These are phyloP conservation scores for Nomada flava DNA, from an alignment of 2,888 invertebrate species.

Conservation along the genomic window DNA sequence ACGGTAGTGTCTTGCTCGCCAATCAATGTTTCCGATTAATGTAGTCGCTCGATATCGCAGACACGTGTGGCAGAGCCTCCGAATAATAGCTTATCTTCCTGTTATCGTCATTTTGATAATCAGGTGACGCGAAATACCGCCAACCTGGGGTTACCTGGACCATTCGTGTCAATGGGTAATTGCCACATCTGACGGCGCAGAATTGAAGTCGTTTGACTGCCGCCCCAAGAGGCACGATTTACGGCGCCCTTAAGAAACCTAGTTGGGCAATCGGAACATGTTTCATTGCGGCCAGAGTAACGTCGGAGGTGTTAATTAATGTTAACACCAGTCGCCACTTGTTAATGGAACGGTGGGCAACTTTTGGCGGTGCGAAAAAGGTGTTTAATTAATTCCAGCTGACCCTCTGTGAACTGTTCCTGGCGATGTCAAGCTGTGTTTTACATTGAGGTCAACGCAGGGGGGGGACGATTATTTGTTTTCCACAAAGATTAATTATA, in stretches of 20 bases:
- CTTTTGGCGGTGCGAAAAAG: not conserved
- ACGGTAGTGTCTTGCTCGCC: no score
- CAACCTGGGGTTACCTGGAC: not conserved
- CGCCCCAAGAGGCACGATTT: no score
- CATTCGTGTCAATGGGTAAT: not conserved
- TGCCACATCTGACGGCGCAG: not conserved
- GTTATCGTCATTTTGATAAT: not conserved
- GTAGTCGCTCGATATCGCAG: no score
- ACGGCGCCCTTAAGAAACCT: no score
- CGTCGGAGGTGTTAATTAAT: constrained; percentile 5
- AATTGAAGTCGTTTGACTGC: not conserved
- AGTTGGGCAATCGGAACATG: not conserved
- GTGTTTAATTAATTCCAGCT: not conserved
- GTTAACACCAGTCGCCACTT: not conserved
- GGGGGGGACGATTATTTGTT: no score
- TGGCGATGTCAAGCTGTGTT: no score
- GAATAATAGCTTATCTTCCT: not conserved
- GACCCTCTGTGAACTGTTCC: no score
- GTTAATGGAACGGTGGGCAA: not conserved
- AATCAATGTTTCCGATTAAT: no score
- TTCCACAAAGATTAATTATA: not conserved
- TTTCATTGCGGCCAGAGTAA: not conserved
- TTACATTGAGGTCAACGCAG: no score
- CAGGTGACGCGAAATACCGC: not conserved
- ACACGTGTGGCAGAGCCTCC: not conserved